A percentile compares a stretch with the other conserved stretches of the same genome.
Evolutionary conservation across 2,888 invertebrate species (phyloP).

Genomic region (Mantis religiosa): DNA sequence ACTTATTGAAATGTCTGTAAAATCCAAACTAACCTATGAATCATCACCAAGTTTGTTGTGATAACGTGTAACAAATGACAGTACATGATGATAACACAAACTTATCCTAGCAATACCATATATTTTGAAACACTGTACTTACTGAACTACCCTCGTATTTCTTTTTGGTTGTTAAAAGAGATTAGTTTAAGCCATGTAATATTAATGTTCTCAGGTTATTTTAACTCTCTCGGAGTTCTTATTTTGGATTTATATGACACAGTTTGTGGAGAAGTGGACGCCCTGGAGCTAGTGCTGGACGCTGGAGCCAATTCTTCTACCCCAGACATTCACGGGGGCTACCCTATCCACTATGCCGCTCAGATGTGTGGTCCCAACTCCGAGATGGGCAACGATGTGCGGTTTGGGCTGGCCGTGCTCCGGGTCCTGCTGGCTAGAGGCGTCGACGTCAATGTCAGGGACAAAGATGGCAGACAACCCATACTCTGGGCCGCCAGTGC

Average conservation of each 20-base stretch:
- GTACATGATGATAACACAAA: too few relatives aligned
- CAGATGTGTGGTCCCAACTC: conserved; percentile 90
- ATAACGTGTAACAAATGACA: too few relatives aligned
- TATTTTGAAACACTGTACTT: too few relatives aligned
- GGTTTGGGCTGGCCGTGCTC: conserved; percentile 73
- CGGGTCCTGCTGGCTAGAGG: conserved; percentile 73
- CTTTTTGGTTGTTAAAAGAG: too few relatives aligned
- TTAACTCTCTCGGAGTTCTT: too few relatives aligned
- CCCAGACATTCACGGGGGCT: conserved; percentile 91
- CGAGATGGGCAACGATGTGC: conserved; percentile 54
- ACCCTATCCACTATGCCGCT: conserved; percentile 94
- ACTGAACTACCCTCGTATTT: too few relatives aligned
- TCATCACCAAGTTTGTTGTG: too few relatives aligned
- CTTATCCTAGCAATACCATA: too few relatives aligned
- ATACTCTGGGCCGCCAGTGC: conserved; percentile 97
- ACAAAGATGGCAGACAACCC: conserved; percentile 91
- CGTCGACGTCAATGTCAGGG: conserved; percentile 78
- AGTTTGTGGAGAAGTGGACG: conserved; percentile 93
- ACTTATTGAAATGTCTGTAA: too few relatives aligned
- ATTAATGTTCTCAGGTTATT: too few relatives aligned
- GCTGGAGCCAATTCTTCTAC: conserved; percentile 84
- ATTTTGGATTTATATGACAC: conserved; percentile 15
- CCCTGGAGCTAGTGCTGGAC: conserved; percentile 76
- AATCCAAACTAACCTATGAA: too few relatives aligned
- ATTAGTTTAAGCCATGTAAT: too few relatives aligned